Percentiles rank a stretch among this genome's conserved stretches.
Conservation (phyloP, 2,113 vertebrate genomes). For the Pelodiscus sinensis region DNA sequence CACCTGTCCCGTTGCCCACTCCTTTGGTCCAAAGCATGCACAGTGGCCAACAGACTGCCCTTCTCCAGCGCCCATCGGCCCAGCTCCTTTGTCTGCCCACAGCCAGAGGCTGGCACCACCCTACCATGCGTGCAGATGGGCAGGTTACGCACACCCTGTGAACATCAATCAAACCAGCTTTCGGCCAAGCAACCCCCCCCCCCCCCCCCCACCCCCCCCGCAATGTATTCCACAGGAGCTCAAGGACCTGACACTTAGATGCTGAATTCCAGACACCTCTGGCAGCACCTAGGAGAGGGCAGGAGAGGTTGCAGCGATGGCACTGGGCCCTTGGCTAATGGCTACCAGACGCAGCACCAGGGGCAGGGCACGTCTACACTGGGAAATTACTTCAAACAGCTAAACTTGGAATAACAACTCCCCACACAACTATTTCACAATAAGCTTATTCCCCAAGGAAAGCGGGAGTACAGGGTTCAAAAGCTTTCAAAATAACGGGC, state of each 20-base stretch:
- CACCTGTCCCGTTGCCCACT: accelerated
- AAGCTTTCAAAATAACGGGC: too few species aligned
- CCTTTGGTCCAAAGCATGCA: background rate
- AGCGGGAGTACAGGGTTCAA: too few species aligned
- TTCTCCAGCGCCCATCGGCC: background rate
- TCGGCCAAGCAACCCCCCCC: background rate
- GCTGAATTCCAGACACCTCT: background rate
- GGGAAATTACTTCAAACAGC: too few species aligned
- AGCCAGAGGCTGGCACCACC: background rate
- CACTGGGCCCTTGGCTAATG: background rate
- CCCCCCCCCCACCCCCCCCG: background rate
- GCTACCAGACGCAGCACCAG: too few species aligned
- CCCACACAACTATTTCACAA: too few species aligned
- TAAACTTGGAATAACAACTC: too few species aligned
- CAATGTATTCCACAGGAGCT: background rate
- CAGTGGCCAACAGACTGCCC: background rate
- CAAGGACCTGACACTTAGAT: background rate
- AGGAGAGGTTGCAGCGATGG: background rate
- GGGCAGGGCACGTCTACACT: too few species aligned
- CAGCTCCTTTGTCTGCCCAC: accelerated
- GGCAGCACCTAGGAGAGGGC: background rate
- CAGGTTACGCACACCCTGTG: background rate
- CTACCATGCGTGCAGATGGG: background rate
- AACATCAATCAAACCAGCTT: background rate
- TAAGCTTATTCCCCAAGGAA: too few species aligned